Percentiles rank a stretch among this genome's conserved stretches.
phyloP scores from a whole-genome alignment of 2,113 vertebrate species.

The Sebastes fasciatus region DNA sequence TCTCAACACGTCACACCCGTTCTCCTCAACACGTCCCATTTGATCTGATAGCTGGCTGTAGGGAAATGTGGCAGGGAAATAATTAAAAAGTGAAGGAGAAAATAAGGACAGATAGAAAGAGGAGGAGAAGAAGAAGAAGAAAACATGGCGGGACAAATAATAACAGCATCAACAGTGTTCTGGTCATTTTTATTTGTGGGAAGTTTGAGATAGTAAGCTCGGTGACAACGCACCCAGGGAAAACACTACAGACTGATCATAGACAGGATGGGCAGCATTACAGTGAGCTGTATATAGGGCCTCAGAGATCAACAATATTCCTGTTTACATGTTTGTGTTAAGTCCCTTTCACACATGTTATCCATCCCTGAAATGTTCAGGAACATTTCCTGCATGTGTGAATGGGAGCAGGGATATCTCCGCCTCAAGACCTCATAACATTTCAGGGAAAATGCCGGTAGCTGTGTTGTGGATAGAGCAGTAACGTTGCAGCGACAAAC shows the following conservation, averaged over 20 bases:
- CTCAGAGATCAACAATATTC: neutral
- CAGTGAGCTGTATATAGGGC: neutral
- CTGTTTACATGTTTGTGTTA: neutral
- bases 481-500: neutral
- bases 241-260: conserved; percentile 1
- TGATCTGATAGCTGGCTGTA: conserved; percentile 62
- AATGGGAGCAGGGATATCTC: neutral
- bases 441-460: neutral
- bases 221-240: neutral
- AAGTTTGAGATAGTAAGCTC: neutral
- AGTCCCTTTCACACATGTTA: neutral
- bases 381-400: neutral
- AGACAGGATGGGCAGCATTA: neutral
- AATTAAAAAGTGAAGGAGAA: conserved; percentile 70
- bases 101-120: conserved; percentile 51
- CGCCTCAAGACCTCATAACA: too few relatives aligned
- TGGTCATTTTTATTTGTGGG: conserved; percentile 12
- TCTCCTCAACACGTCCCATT: conserved; percentile 63
- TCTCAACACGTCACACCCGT: conserved; percentile 56
- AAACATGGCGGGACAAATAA: conserved; percentile 38
- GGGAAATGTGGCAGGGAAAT: conserved; percentile 63
- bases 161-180: conserved; percentile 18
- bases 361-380: neutral
- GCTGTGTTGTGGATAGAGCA: neutral
- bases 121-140: neutral